Percentiles rank a stretch among this genome's conserved stretches.
phyloP scores from a whole-genome alignment of 2,113 vertebrate genomes.

The Delphinapterus leucas region DNA sequence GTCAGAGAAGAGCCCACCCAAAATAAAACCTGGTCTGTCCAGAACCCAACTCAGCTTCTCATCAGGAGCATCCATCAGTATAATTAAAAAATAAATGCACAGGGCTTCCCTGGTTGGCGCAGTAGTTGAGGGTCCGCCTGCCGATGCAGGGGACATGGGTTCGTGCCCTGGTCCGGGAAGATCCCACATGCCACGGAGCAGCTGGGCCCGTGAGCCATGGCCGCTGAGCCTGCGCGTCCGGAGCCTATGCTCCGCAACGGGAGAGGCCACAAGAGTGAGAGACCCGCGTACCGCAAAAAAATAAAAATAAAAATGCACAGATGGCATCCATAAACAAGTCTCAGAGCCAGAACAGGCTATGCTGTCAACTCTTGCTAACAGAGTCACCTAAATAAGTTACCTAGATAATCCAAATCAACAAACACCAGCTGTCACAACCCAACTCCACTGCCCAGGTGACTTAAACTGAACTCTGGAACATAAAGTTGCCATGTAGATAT shows the following conservation, averaged over 20 bases:
- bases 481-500: neutral
- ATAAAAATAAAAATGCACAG: neutral
- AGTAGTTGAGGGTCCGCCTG: too few species aligned
- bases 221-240: too few species aligned
- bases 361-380: neutral
- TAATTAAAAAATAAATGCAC: neutral
- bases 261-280: too few species aligned
- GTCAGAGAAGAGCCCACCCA: neutral
- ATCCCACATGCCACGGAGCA: too few species aligned
- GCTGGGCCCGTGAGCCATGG: too few species aligned
- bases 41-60: neutral
- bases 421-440: rapidly evolving
- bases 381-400: neutral
- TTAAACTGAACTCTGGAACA: neutral
- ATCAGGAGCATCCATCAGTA: neutral
- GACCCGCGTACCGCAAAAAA: too few species aligned
- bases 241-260: too few species aligned
- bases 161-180: rapidly evolving
- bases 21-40: neutral
- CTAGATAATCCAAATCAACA: neutral
- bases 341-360: neutral
- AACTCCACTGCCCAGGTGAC: neutral
- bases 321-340: neutral
- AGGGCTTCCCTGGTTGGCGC: too few species aligned
- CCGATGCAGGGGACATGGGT: too few species aligned